Conservation (phyloP, 2,113 vertebrate genomes). For the Pavo muticus region DNA sequence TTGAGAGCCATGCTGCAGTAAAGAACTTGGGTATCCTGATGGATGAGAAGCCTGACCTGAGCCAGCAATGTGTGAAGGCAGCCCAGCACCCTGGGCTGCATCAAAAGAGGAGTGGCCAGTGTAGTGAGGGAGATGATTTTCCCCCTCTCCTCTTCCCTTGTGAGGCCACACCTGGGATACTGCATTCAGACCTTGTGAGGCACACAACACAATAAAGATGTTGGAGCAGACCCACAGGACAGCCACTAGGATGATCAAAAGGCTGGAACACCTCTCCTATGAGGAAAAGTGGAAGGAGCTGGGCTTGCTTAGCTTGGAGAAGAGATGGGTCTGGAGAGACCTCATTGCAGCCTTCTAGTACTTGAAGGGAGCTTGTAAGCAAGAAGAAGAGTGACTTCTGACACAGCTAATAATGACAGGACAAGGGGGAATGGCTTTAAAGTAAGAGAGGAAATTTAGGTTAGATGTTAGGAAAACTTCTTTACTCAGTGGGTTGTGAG, state of each 20-base stretch:
- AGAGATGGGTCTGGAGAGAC: neutral
- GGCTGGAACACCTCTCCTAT: neutral
- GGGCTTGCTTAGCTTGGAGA: neutral
- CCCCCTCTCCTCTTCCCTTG: neutral
- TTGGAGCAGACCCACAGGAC: neutral
- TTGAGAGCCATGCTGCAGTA: too few species aligned
- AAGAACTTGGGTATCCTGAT: too few species aligned
- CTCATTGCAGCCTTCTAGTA: too few species aligned
- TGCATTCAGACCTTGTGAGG: too few species aligned
- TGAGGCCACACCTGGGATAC: neutral
- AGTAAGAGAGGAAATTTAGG: neutral
- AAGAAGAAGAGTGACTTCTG: neutral
- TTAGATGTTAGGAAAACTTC: neutral
- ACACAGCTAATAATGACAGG: neutral
- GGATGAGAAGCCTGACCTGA: too few species aligned
- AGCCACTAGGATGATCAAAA: neutral
- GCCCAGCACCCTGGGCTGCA: neutral
- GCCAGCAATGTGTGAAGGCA: neutral
- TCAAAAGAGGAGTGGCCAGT: neutral
- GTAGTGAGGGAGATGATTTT: neutral
- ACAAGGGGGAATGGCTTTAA: neutral
- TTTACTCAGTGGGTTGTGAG: neutral
- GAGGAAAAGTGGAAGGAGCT: neutral
- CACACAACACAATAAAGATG: neutral
- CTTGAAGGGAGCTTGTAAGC: neutral